Conservation (phyloP, 92 coral and sea anemone species). For the Umimayanthus kanabou region DNA sequence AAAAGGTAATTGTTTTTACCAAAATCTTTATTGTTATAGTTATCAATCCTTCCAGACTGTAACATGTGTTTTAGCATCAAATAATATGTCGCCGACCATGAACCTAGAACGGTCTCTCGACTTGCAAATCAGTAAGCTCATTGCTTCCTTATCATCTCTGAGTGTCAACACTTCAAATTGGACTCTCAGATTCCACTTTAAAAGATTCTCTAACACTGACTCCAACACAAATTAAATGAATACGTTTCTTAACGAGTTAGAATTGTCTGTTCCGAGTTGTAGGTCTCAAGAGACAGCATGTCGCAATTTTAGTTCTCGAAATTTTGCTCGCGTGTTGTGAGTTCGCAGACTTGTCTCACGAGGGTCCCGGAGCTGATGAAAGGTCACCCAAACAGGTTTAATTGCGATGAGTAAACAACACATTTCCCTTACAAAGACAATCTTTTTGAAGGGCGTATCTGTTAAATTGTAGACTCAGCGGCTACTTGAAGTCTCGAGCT, state of each 20-base stretch:
- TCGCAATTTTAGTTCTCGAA: background rate
- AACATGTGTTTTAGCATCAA: background rate
- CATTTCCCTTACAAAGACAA: constrained; percentile 32
- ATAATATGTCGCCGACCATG: background rate
- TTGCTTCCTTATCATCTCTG: constrained; percentile 14
- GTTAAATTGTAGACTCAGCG: constrained; percentile 35
- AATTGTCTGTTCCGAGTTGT: background rate
- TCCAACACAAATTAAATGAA: background rate
- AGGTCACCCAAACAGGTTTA: constrained; percentile 38
- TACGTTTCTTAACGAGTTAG: background rate
- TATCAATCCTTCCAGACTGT: background rate
- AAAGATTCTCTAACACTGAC: background rate
- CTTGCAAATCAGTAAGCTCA: constrained; percentile 12
- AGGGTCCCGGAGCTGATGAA: constrained; percentile 7
- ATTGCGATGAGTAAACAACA: constrained; percentile 40
- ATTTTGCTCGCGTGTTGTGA: constrained; percentile 25
- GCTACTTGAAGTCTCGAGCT: constrained; percentile 21
- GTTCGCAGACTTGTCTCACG: background rate
- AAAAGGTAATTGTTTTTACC: background rate
- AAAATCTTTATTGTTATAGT: constrained; percentile 3
- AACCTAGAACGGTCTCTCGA: background rate
- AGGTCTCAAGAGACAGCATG: background rate
- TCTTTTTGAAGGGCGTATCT: constrained; percentile 41
- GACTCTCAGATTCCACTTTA: constrained; percentile 11
- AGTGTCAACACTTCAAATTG: constrained; percentile 21